phyloP scores from a whole-genome alignment of 2,797 vertebrate species.

The Takifugu rubripes region DNA sequence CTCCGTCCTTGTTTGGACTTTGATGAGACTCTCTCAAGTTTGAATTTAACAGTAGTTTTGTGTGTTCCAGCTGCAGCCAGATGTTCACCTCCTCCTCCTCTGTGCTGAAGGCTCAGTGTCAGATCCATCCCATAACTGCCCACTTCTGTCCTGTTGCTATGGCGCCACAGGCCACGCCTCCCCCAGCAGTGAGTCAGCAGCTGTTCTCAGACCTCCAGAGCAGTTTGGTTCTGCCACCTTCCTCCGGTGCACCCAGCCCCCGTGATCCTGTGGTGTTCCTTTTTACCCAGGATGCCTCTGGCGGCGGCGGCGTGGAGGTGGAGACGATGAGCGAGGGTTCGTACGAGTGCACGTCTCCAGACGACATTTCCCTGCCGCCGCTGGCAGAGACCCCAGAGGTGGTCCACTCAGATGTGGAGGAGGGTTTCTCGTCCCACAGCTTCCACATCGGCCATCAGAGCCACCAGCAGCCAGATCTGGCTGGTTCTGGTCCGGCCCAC shows the following conservation, averaged over 20 bases:
- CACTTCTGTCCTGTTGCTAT: slow-evolving; percentile 26
- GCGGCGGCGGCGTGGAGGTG: slow-evolving; percentile 44
- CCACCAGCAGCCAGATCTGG: slow-evolving; percentile 62
- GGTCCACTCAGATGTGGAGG: slow-evolving; percentile 81
- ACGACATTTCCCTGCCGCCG: slow-evolving; percentile 89
- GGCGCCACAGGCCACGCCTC: slow-evolving; percentile 30
- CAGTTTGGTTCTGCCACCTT: background rate
- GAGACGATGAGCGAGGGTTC: slow-evolving; percentile 76
- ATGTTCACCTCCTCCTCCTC: slow-evolving; percentile 49
- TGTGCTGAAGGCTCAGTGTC: slow-evolving; percentile 36
- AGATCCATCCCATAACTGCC: slow-evolving; percentile 40
- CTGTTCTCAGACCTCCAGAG: slow-evolving; percentile 49
- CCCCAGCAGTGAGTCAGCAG: slow-evolving; percentile 15
- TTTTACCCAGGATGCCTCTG: slow-evolving; percentile 47
- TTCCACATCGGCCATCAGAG: slow-evolving; percentile 65
- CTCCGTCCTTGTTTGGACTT: no score
- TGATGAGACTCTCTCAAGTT: no score
- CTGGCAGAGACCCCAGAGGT: slow-evolving; percentile 87
- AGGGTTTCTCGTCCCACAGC: slow-evolving; percentile 74
- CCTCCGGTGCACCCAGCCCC: no score
- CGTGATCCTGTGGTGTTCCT: background rate
- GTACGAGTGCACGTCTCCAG: slow-evolving; percentile 86
- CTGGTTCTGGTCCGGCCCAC: slow-evolving; percentile 16
- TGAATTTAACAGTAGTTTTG: no score
- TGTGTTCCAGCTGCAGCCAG: slow-evolving; percentile 41